These are phyloP conservation scores for Orgyia antiqua DNA, from an alignment of 2,888 invertebrate genomes.

Conservation along the genomic window DNA sequence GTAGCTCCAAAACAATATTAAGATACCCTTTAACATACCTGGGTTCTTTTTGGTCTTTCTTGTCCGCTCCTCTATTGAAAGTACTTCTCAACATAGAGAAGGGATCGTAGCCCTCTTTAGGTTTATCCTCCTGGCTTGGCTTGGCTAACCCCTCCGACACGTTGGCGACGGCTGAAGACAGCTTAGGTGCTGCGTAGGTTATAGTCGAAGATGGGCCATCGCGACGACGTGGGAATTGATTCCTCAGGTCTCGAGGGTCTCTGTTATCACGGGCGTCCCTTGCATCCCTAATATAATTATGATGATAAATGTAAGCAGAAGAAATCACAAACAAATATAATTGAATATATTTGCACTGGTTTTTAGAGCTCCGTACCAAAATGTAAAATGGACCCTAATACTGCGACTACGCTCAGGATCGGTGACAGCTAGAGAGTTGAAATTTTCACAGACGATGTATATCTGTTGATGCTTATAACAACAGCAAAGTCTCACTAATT, in stretches of 20 bases:
- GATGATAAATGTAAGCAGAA: no score
- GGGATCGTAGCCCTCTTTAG: conserved; percentile 53
- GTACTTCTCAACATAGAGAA: conserved; percentile 57
- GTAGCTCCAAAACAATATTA: no score
- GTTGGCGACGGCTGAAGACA: conserved; percentile 37
- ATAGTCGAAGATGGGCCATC: conserved; percentile 40
- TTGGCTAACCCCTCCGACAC: conserved; percentile 23
- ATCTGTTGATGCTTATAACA: no score
- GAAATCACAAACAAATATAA: no score
- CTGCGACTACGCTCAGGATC: no score
- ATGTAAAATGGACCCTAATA: no score
- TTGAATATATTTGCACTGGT: no score
- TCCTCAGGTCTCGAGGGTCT: conserved; percentile 7
- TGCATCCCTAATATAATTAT: no score
- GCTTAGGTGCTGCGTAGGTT: conserved; percentile 29
- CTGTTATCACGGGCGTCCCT: conserved; percentile 14
- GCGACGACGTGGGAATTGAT: conserved; percentile 29
- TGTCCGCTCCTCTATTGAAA: conserved; percentile 45
- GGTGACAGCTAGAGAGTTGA: no score
- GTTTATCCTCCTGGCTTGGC: conserved; percentile 6
- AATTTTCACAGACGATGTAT: no score
- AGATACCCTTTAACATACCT: conserved; percentile 23
- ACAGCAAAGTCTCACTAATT: no score
- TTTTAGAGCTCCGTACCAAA: no score
- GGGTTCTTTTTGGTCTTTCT: conserved; percentile 15